Base-by-base conservation (phyloP, 2,797 vertebrate genomes). In the Acanthornis magna region DNA sequence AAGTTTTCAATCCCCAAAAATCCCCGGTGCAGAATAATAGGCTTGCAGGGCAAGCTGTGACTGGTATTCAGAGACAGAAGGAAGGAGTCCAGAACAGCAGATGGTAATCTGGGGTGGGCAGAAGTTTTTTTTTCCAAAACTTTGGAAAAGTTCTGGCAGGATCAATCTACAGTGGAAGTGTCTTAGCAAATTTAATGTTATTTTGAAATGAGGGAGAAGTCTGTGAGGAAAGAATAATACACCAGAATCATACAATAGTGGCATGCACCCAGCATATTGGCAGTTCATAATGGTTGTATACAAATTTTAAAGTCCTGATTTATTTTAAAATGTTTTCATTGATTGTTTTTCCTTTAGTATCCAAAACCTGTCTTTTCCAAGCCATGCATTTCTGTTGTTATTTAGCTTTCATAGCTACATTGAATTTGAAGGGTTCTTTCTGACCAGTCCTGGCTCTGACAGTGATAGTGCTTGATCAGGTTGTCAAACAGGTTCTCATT, bases 11-110 rank as follows among this genome's bases (percentile, higher is more conserved):
- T 45, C 54, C 26, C 34, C 50, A 65, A 11, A 78, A 93, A 95
- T 85, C 75, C 42, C 51, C 38, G 42, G 15, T 80, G 67, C 60
- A n/a, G 48, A 90, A 82, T 89, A 94, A 94, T n/a, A 60, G 72
- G 54, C 48, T 94, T 92, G 38, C 58, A 70, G 66, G 50, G 65
- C 85, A 93, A 68, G 73, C 90, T 95, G 84, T 96, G 86, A 45
- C 75, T 88, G 62, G 43, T 78, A 38, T 73, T 72, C 32, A 66
- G 77, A 87, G 66, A 42, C 34, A 74, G 51, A 82, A 55, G 87
- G 89, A 91, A 45, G 45, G 65, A 62, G 78, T 91, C 88, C 91
- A 97, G 94, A 87, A 38, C 1, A 22, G 30, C 95, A 96, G 91
- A 91, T 91, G 93, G 91, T 81, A 81, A 58, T 62, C 61, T 94